Evolutionary conservation across 2,888 invertebrate genomes (phyloP), one percentile per base, ranked within the genome.

Genomic region (Folsomia manolachei): DNA sequence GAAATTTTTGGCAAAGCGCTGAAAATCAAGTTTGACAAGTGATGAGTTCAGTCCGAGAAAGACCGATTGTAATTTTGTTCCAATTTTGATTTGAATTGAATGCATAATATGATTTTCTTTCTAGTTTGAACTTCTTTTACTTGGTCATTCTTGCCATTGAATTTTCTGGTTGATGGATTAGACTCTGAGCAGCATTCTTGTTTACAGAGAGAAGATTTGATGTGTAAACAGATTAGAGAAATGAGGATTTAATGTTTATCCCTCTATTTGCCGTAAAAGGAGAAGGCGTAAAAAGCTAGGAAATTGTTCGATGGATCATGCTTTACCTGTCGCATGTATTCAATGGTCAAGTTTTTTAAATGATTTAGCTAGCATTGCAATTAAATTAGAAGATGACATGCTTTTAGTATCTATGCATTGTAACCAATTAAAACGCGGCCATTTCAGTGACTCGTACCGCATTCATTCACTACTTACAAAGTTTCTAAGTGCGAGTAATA

Each of bases 1-100:
- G 62, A 18, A 24, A 24, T 62, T 60, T n/a, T 60, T 60, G 60
- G 23, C 60, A 60, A 19, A 60, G 4, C n/a, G 25, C 2, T n/a
- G 24, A 63, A 19, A 63, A 63, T 63, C 63, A 63, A 63, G 63
- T 63, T 63, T 63, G 63, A 63, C 63, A 25, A 63, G n/a, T 14
- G 62, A 21, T 19, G 27, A 39, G 39, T 39, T 9, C 4, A 39
- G 39, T 9, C 39, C 39, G 7, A 14, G 14, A 39, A 9, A 39
- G 14, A 9, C 14, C 7, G 4, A 39, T 9, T 39, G 39, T 4
- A 39, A 14, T 39, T 39, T 4, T 39, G 39, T 39, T n/a, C n/a
- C n/a, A n/a, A n/a, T n/a, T n/a, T n/a, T n/a, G n/a, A n/a, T n/a
- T n/a, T n/a, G n/a, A n/a, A n/a, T n/a, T n/a, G n/a, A 39, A 39